Percentiles rank a stretch among this genome's conserved stretches.
These are phyloP conservation scores for Chesias legatella DNA, from an alignment of 2,888 invertebrate species.

Conservation along the genomic window DNA sequence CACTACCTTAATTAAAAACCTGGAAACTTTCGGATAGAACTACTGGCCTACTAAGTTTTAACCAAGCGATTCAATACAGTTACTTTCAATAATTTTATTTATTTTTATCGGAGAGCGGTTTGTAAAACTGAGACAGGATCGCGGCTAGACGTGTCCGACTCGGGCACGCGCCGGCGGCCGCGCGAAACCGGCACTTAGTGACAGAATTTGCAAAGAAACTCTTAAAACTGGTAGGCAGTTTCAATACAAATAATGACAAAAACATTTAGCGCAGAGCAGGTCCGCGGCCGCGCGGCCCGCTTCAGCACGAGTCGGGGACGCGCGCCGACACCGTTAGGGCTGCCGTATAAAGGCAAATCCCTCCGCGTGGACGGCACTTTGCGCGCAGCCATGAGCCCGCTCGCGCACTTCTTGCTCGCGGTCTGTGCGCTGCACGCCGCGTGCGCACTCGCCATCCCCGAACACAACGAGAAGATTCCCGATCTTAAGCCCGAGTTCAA, in stretches of 20 bases:
- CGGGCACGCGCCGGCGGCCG: neutral
- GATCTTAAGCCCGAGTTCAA: slow-evolving; percentile 38
- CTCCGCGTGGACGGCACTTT: slow-evolving; percentile 31
- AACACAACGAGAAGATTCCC: slow-evolving; percentile 26
- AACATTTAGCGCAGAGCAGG: slow-evolving; percentile 51
- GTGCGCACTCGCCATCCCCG: slow-evolving; percentile 54
- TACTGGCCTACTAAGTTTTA: slow-evolving; percentile 13
- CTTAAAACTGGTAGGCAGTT: slow-evolving; percentile 38
- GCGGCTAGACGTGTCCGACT: slow-evolving; percentile 1
- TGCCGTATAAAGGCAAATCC: slow-evolving; percentile 57
- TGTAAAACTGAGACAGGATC: slow-evolving; percentile 1
- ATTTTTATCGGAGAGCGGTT: slow-evolving; percentile 6
- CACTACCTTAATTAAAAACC: slow-evolving; percentile 14
- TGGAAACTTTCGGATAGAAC: slow-evolving; percentile 7
- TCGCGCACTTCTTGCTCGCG: slow-evolving; percentile 54
- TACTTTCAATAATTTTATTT: slow-evolving; percentile 9
- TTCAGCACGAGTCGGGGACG: slow-evolving; percentile 45
- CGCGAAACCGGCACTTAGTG: slow-evolving; percentile 7
- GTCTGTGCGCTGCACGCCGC: slow-evolving; percentile 51
- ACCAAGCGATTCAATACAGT: slow-evolving; percentile 8
- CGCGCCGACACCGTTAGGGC: slow-evolving; percentile 58
- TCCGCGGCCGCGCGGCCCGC: slow-evolving; percentile 35
- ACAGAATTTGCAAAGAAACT: slow-evolving; percentile 24
- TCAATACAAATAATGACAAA: slow-evolving; percentile 66
- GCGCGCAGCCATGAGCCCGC: slow-evolving; percentile 57